These are phyloP conservation scores for Deroplatys truncata DNA, from an alignment of 2,888 invertebrate genomes.

Conservation along the genomic window DNA sequence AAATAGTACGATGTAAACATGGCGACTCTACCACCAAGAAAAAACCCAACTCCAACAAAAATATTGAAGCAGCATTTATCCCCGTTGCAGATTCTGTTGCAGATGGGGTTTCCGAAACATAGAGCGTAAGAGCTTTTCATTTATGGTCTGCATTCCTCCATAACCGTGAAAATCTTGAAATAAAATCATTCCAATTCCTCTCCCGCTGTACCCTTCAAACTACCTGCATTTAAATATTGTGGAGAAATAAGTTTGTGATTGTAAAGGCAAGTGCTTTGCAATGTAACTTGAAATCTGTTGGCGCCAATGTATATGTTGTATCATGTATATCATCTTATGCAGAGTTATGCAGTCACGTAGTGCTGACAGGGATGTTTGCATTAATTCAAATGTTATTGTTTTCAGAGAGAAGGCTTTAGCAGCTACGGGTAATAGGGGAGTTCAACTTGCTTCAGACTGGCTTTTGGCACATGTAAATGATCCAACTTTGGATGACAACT, in stretches of 20 bases:
- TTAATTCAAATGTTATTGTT: background rate
- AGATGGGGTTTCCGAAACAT: conserved; percentile 85
- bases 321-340: background rate
- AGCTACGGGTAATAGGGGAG: conserved; percentile 82
- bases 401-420: conserved; percentile 82
- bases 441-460: conserved; percentile 89
- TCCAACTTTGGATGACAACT: conserved; percentile 68
- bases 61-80: conserved; percentile 68
- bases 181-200: background rate
- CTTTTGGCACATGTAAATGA: conserved; percentile 85
- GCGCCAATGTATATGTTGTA: background rate
- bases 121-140: conserved; percentile 69
- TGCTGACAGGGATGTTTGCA: background rate
- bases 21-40: conserved; percentile 74
- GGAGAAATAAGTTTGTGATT: background rate
- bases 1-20: conserved; percentile 42
- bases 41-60: conserved; percentile 68
- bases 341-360: background rate
- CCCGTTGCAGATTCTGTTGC: conserved; percentile 75
- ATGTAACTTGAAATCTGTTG: background rate
- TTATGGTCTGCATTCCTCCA: background rate
- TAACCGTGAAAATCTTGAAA: background rate
- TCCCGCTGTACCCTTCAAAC: background rate
- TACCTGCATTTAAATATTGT: background rate
- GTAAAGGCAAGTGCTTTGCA: background rate